Conservation (phyloP, 2,113 vertebrate species). For the Hippocampus barbouri region DNA sequence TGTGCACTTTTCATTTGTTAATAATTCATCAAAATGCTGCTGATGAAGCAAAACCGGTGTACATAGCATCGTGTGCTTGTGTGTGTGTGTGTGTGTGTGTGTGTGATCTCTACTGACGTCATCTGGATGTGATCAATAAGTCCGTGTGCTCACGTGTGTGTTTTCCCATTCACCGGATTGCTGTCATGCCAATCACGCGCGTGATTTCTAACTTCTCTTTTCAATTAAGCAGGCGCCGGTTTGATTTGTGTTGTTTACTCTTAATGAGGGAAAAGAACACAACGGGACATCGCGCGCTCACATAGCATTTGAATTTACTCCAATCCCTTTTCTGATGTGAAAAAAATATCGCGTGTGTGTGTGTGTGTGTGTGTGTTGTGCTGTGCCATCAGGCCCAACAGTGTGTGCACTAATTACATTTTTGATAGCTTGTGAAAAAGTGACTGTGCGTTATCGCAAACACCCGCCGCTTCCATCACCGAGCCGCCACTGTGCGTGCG, state of each 20-base stretch:
- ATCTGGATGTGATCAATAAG: slow-evolving; percentile 39
- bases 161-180: slow-evolving; percentile 1
- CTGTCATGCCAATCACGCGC: slow-evolving; percentile 47
- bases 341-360: background rate
- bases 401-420: slow-evolving; percentile 57
- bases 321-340: background rate
- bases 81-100: background rate
- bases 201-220: slow-evolving; percentile 21
- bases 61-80: background rate
- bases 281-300: slow-evolving; percentile 13
- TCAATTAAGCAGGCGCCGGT: slow-evolving; percentile 25
- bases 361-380: slow-evolving; percentile 14
- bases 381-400: slow-evolving; percentile 37
- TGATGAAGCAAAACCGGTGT: background rate
- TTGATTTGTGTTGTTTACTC: slow-evolving; percentile 37
- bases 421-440: slow-evolving; percentile 52
- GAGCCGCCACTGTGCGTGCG: slow-evolving; percentile 3
- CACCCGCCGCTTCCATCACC: slow-evolving; percentile 15
- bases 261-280: slow-evolving; percentile 43
- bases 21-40: background rate
- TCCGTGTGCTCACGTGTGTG: background rate
- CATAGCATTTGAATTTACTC: slow-evolving; percentile 11
- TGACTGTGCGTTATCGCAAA: slow-evolving; percentile 30
- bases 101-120: slow-evolving; percentile 35
- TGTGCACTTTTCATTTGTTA: background rate